Evolutionary conservation across 2,797 vertebrate genomes (phyloP).

Genomic region (Esox masquinongy): DNA sequence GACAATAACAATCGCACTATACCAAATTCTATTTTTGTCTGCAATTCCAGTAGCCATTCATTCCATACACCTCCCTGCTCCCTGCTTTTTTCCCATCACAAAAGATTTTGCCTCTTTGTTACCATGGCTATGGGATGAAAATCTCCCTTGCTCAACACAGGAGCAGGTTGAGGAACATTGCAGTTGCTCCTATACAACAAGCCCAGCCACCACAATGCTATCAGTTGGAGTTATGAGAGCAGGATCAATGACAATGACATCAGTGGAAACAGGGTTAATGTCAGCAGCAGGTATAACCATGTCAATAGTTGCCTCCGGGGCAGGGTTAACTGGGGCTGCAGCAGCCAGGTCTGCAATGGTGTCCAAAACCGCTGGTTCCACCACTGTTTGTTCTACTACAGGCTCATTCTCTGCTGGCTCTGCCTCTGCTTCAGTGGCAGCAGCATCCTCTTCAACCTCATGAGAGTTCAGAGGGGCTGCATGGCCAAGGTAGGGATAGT

Average conservation of each 20-base stretch:
- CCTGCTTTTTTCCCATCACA: not conserved
- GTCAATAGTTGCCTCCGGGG: not conserved
- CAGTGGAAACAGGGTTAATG: conserved; percentile 20
- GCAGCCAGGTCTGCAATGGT: conserved; percentile 10
- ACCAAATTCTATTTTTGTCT: not conserved
- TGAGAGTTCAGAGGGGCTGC: conserved; percentile 69
- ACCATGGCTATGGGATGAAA: conserved; percentile 12
- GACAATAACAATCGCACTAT: too few species aligned
- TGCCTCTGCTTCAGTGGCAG: conserved; percentile 49
- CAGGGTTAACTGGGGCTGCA: not conserved
- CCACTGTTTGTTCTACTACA: not conserved
- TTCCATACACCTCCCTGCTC: not conserved
- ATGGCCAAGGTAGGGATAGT: conserved; percentile 22
- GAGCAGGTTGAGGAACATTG: not conserved
- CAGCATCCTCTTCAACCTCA: conserved; percentile 60
- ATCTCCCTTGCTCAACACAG: not conserved
- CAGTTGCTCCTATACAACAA: conserved; percentile 27
- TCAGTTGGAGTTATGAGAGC: conserved; percentile 29
- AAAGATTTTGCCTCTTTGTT: conserved; percentile 10
- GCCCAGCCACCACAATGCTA: conserved; percentile 15
- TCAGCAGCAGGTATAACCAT: conserved; percentile 2
- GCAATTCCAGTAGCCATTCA: not conserved
- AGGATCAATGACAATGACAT: conserved; percentile 15
- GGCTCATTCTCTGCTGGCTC: conserved; percentile 31
- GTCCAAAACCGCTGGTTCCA: conserved; percentile 10